These are phyloP conservation scores for Drosophila littoralis DNA, from an alignment of 1,140 invertebrate species.

Conservation along the genomic window DNA sequence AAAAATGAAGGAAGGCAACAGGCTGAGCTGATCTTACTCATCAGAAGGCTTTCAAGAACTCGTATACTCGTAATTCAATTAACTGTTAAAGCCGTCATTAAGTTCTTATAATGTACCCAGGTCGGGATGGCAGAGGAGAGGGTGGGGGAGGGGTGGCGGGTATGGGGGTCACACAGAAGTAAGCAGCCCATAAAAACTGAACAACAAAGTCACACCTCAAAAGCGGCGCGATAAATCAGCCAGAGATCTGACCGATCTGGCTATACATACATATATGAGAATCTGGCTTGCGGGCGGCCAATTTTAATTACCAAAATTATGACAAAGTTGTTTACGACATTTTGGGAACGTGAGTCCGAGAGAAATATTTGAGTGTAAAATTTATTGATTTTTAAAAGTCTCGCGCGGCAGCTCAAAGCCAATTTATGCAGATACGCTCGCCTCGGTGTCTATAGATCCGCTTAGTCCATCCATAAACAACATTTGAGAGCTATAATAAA, in stretches of 20 bases:
- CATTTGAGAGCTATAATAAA: slow-evolving; percentile 65
- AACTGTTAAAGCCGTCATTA: slow-evolving; percentile 79
- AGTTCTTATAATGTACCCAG: slow-evolving; percentile 54
- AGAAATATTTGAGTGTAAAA: slow-evolving; percentile 61
- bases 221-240: slow-evolving; percentile 73
- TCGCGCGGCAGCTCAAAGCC: slow-evolving; percentile 43
- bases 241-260: slow-evolving; percentile 36
- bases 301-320: slow-evolving; percentile 83
- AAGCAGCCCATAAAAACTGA: slow-evolving; percentile 66
- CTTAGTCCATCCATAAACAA: slow-evolving; percentile 77
- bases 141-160: neutral
- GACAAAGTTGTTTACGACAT: slow-evolving; percentile 82
- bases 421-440: slow-evolving; percentile 28
- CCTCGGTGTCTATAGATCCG: slow-evolving; percentile 54
- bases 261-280: neutral
- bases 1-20: slow-evolving; percentile 3
- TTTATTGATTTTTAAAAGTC: slow-evolving; percentile 83
- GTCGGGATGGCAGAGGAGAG: neutral
- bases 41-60: slow-evolving; percentile 26
- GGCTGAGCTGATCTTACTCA: slow-evolving; percentile 45
- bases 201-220: slow-evolving; percentile 74
- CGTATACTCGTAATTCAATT: slow-evolving; percentile 67
- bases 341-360: slow-evolving; percentile 62
- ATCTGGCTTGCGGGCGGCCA: slow-evolving; percentile 62
- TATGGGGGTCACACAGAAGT: slow-evolving; percentile 35